Conservation (phyloP, 2,888 invertebrate species). For the Meganola albula region DNA sequence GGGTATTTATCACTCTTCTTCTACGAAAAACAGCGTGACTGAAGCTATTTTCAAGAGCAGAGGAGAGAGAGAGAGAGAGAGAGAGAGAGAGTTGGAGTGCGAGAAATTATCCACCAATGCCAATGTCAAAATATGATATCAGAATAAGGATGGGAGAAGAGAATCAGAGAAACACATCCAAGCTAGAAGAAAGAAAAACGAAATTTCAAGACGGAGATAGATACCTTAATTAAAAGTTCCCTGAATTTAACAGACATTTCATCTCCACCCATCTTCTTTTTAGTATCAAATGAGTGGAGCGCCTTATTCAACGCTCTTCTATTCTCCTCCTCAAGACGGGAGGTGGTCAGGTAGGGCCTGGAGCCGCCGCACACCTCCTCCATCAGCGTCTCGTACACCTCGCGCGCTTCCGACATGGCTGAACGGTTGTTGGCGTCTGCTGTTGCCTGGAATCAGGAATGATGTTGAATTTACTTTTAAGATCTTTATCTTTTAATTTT, state of each 20-base stretch:
- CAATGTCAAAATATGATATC: too few species aligned
- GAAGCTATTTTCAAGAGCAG: too few species aligned
- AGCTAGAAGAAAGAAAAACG: too few species aligned
- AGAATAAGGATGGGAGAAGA: too few species aligned
- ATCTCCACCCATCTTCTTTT: constrained; percentile 98
- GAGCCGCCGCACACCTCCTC: constrained; percentile 96
- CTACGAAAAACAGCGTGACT: too few species aligned
- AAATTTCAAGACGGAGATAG: too few species aligned
- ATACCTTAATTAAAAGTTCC: constrained; percentile 84
- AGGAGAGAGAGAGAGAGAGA: too few species aligned
- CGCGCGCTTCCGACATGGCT: constrained; percentile 95
- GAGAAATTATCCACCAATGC: too few species aligned
- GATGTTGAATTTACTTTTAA: constrained; percentile 4
- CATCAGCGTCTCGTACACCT: constrained; percentile 92
- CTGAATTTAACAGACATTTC: constrained; percentile 92
- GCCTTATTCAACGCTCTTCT: constrained; percentile 86
- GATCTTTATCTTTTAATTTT: neutral
- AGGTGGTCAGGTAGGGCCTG: constrained; percentile 92
- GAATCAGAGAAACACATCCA: too few species aligned
- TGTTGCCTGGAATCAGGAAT: constrained; percentile 87
- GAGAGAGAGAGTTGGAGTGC: too few species aligned
- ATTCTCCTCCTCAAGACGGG: constrained; percentile 90
- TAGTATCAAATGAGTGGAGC: constrained; percentile 82
- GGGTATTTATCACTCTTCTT: too few species aligned
- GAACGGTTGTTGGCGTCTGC: constrained; percentile 99